These are phyloP conservation scores for Lampropteryx suffumata DNA, from an alignment of 2,888 invertebrate genomes.

Conservation along the genomic window DNA sequence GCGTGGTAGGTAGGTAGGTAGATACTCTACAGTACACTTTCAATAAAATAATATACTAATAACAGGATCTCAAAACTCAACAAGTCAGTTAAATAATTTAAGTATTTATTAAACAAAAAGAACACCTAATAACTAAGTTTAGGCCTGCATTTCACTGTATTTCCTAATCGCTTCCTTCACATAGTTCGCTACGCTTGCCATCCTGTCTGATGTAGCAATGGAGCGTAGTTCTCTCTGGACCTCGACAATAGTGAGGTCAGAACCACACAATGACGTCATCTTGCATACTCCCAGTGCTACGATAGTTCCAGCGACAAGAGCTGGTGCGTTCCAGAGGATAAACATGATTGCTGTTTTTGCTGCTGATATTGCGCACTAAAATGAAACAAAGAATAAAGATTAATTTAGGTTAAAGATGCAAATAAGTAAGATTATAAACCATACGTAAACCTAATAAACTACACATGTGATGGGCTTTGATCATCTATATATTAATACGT, in stretches of 20 bases:
- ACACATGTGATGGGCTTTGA: no score
- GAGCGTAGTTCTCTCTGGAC: slow-evolving; percentile 59
- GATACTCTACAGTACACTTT: no score
- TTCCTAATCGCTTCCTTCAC: slow-evolving; percentile 80
- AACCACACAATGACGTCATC: slow-evolving; percentile 72
- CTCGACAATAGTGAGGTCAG: slow-evolving; percentile 35
- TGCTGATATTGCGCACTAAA: slow-evolving; percentile 21
- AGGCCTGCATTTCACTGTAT: slow-evolving; percentile 47
- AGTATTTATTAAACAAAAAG: background rate
- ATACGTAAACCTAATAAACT: no score
- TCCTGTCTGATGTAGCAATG: slow-evolving; percentile 75
- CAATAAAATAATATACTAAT: background rate
- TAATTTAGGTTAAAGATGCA: no score
- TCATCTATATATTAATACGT: no score
- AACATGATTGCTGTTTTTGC: slow-evolving; percentile 34
- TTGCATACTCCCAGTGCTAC: slow-evolving; percentile 78
- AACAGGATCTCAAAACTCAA: background rate
- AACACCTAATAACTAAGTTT: background rate
- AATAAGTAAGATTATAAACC: no score
- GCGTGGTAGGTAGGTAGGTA: no score
- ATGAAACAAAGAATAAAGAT: background rate
- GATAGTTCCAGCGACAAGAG: slow-evolving; percentile 46
- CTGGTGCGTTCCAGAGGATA: slow-evolving; percentile 37
- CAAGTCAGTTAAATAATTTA: slow-evolving; percentile 2
- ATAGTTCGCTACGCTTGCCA: slow-evolving; percentile 74